These are phyloP conservation scores for Coregonus sp. DNA, from an alignment of 2,797 vertebrate genomes.

Conservation along the genomic window DNA sequence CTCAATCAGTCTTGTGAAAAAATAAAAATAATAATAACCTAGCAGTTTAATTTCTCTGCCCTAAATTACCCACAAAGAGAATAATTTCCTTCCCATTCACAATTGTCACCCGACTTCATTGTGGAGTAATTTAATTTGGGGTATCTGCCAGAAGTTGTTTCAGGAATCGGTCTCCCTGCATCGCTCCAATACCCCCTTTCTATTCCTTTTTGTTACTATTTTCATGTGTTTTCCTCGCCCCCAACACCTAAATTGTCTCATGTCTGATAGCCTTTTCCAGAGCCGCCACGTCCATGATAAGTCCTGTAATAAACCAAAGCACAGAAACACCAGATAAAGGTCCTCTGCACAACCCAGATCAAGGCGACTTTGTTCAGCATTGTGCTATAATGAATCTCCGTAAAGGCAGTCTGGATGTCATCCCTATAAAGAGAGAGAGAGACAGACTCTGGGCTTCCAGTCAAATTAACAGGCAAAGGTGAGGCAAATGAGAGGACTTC, in stretches of 20 bases:
- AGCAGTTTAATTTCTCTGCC: background rate
- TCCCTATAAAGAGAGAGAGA: background rate
- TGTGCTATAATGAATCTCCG: background rate
- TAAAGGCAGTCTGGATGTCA: background rate
- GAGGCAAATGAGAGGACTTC: slow-evolving; percentile 7
- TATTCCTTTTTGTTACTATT: background rate
- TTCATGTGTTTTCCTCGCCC: background rate
- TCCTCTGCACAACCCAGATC: background rate
- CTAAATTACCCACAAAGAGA: background rate
- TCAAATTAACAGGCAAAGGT: slow-evolving; percentile 5
- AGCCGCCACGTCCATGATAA: background rate
- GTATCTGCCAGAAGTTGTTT: background rate
- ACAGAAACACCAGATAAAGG: background rate
- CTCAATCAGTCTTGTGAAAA: background rate
- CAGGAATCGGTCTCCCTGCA: background rate
- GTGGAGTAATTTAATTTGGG: background rate
- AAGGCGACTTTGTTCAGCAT: slow-evolving; percentile 1
- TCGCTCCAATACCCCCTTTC: background rate
- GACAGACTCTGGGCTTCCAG: background rate
- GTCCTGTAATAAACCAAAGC: background rate
- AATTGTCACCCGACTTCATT: background rate
- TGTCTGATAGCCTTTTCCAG: background rate
- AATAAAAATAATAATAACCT: background rate
- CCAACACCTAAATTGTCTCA: background rate
- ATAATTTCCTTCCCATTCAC: background rate